Conservation (phyloP, 2,888 invertebrate genomes). For the Xestoiulus laeticollis region DNA sequence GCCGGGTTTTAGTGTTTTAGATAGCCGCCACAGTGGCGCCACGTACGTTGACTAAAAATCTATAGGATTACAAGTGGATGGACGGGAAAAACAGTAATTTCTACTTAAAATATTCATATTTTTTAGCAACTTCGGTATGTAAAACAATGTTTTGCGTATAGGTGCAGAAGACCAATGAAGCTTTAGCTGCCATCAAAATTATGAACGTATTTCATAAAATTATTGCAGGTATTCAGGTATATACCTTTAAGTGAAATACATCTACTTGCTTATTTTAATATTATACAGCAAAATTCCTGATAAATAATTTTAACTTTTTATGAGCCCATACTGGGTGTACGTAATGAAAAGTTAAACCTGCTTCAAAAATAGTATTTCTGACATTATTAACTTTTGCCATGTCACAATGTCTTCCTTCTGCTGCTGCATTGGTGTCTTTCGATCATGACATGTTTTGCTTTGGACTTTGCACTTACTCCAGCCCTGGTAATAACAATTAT, state of each 20-base stretch:
- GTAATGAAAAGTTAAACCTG: conserved; percentile 24
- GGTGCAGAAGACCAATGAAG: conserved; percentile 70
- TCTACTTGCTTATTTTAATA: neutral
- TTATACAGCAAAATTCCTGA: neutral
- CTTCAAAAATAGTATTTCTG: conserved; percentile 51
- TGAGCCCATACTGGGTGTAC: neutral
- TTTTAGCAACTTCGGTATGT: neutral
- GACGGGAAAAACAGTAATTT: no score
- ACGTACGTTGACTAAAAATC: no score
- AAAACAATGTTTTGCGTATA: conserved; percentile 56
- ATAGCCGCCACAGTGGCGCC: no score
- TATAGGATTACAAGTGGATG: no score
- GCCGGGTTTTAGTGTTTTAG: no score
- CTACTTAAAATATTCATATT: no score
- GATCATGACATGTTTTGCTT: conserved; percentile 48
- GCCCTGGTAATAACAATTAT: conserved; percentile 42
- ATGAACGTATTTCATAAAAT: conserved; percentile 71
- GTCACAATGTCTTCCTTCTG: conserved; percentile 50
- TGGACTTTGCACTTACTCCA: conserved; percentile 34
- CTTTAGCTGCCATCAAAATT: conserved; percentile 70
- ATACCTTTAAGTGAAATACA: no score
- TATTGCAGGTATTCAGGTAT: conserved; percentile 66
- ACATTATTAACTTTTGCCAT: conserved; percentile 34
- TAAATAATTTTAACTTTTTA: neutral
- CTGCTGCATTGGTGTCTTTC: conserved; percentile 46